These are phyloP conservation scores for Cyphomyrmex costatus DNA, from an alignment of 1,140 invertebrate genomes.

Conservation along the genomic window DNA sequence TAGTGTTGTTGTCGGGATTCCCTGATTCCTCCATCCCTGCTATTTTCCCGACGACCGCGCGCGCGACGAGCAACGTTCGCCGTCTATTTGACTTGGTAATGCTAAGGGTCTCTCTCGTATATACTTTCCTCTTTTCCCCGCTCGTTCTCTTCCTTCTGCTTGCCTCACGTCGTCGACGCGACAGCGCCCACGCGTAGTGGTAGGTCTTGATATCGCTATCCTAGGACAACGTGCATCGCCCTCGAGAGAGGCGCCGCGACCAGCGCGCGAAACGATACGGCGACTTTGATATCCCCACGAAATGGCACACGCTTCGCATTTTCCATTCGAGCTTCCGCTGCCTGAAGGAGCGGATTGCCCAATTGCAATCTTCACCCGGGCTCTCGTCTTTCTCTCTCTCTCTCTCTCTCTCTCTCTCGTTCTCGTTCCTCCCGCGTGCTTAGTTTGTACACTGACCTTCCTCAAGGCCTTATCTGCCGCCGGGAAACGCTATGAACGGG, in stretches of 20 bases:
- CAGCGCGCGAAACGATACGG: slow-evolving; percentile 60
- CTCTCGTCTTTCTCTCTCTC: slow-evolving; percentile 12
- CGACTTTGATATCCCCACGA: slow-evolving; percentile 66
- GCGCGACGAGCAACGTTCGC: slow-evolving; percentile 72
- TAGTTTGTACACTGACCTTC: slow-evolving; percentile 75
- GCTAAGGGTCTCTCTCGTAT: slow-evolving; percentile 78
- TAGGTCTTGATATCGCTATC: slow-evolving; percentile 74
- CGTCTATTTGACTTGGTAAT: slow-evolving; percentile 87
- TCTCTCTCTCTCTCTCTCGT: slow-evolving; percentile 36
- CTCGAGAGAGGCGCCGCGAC: slow-evolving; percentile 52
- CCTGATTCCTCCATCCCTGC: slow-evolving; percentile 79
- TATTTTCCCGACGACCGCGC: slow-evolving; percentile 81
- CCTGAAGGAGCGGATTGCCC: slow-evolving; percentile 44
- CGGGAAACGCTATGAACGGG: slow-evolving; percentile 44
- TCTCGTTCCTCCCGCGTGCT: slow-evolving; percentile 24
- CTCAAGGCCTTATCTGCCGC: slow-evolving; percentile 76
- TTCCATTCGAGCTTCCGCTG: slow-evolving; percentile 54
- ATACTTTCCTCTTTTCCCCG: slow-evolving; percentile 53
- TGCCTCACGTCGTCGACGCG: slow-evolving; percentile 49
- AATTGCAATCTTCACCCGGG: slow-evolving; percentile 52
- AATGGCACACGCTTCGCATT: slow-evolving; percentile 57
- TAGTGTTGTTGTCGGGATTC: slow-evolving; percentile 75
- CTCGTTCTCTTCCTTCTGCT: background rate
- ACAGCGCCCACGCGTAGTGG: slow-evolving; percentile 68
- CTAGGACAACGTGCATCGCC: slow-evolving; percentile 69